Conservation (phyloP, 2,797 vertebrate genomes). For the Poecile montanus region DNA sequence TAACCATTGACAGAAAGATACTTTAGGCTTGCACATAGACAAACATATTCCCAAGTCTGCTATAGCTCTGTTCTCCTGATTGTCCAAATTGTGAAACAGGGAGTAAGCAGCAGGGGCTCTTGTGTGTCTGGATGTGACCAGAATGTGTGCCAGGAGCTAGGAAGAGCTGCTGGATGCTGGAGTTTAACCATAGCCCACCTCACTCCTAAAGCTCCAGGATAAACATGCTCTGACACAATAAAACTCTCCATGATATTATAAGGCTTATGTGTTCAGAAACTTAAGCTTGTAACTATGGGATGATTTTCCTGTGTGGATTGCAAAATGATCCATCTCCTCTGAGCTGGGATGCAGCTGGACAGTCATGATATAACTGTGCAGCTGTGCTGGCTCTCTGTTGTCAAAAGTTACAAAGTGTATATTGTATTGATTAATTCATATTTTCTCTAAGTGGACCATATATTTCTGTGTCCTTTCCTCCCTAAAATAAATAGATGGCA, state of each 20-base stretch:
- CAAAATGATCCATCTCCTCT: not conserved
- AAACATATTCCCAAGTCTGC: not conserved
- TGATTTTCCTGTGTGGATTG: not conserved
- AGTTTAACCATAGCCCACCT: not conserved
- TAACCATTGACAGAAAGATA: not conserved
- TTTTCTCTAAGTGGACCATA: not conserved
- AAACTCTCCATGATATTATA: not conserved
- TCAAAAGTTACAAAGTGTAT: not conserved
- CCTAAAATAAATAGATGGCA: not conserved
- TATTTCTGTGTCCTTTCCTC: not conserved
- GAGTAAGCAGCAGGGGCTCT: not conserved
- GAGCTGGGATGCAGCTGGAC: not conserved
- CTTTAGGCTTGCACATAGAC: not conserved
- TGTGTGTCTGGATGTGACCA: not conserved
- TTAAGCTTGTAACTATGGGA: not conserved
- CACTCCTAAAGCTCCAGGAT: not conserved
- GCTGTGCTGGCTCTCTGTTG: not conserved
- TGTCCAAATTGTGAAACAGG: not conserved
- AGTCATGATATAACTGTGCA: not conserved
- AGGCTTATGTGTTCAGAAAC: not conserved
- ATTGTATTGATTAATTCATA: not conserved
- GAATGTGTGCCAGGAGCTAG: not conserved
- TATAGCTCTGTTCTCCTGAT: not conserved
- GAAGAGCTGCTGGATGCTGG: not conserved
- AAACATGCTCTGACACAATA: not conserved